Base-by-base conservation (phyloP, 2,113 vertebrate genomes). In the Tautogolabrus adspersus region DNA sequence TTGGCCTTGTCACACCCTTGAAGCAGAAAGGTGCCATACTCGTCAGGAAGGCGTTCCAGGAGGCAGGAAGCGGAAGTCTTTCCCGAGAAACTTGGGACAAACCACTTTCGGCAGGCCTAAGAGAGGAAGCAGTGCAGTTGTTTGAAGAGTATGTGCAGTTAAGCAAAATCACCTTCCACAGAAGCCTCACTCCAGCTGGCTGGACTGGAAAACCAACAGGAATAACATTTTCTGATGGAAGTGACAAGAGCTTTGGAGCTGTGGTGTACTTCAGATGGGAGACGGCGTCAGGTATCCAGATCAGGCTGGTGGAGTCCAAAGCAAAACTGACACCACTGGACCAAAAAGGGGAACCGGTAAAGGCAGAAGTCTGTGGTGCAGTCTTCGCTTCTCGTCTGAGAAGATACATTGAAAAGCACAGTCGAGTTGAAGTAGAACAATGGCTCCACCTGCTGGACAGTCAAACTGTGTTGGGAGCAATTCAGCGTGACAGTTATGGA, bases 191-290 rank as follows among this genome's bases (percentile, higher is more conserved):
- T 64, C 70, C 65, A 47, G 0, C 57, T 5, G n/a, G 19, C 47
- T 67, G 66, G 52, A 52, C 8, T 8, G 75, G 60, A 21, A 62
- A 66, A 10, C 71, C 69, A 0, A n/a, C 16, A 56, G 79, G 8
- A 11, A 83, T 79, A 9, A 77, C 84, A 1, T 83, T 80, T 42
- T 83, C 81, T 23, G 81, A 87, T 61, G 59, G 72, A 5, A 87
- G 77, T 18, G 54, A 77, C 10, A 30, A 54, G 1, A 38, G 46
- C 8, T 84, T 77, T 12, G 67, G 80, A 49, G 66, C 84, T 1
- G 57, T 71, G 3, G 3, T 79, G 30, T 88, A 83, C 62, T 16
- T 80, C 1, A 68, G 70, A 16, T 83, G 77, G 74, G 46, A 73
- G 1, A 54, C 72, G 26, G 9, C 1, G 0, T n/a, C 56, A n/a